Percentiles rank a stretch among this genome's conserved stretches.
Evolutionary conservation across 2,888 invertebrate species (phyloP).

Genomic region (Cactoblastis cactorum): DNA sequence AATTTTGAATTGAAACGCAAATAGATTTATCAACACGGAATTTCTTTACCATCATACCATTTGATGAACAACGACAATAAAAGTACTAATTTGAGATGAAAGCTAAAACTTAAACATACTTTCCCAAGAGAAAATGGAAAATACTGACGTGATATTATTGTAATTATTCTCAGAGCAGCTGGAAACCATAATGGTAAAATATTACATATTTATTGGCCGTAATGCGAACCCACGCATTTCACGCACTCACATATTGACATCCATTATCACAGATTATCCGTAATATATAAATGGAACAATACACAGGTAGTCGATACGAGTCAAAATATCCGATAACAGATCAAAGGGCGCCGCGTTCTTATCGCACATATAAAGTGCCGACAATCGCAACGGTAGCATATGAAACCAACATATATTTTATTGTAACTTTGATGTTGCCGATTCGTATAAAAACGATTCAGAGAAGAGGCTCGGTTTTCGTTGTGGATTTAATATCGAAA

Average conservation of each 20-base stretch:
- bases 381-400: conserved; percentile 55
- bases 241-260: conserved; percentile 20
- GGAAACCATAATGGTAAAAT: neutral
- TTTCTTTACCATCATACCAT: neutral
- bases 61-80: neutral
- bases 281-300: conserved; percentile 46
- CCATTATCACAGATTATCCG: conserved; percentile 26
- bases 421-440: conserved; percentile 52
- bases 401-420: conserved; percentile 43
- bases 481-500: neutral
- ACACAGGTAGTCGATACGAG: conserved; percentile 61
- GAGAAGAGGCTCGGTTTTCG: conserved; percentile 1
- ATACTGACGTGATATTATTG: neutral
- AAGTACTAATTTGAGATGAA: neutral
- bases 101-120: neutral
- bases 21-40: neutral
- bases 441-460: conserved; percentile 12
- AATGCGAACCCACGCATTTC: neutral
- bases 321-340: conserved; percentile 54
- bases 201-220: neutral
- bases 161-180: neutral
- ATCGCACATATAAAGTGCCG: conserved; percentile 48
- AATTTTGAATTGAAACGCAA: neutral
- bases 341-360: conserved; percentile 47
- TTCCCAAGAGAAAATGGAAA: neutral